Base-by-base conservation (phyloP, 2,113 vertebrate species). In the Galeopterus variegatus region DNA sequence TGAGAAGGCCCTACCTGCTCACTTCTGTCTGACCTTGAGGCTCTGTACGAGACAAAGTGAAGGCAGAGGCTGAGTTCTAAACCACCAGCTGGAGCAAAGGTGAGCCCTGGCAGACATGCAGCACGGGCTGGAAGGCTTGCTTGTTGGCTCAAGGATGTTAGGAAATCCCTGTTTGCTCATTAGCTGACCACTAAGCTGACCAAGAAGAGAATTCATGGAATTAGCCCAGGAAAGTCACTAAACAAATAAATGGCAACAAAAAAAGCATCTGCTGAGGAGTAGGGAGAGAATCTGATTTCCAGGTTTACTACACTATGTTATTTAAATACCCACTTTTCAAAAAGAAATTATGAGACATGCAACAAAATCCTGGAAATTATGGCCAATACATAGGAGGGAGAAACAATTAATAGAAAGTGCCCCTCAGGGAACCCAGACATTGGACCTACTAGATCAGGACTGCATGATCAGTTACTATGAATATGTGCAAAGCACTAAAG, bases 241-340 rank as follows among this genome's bases (percentile, higher is more conserved):
- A 4, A 60, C 18, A 21, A 41, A 41, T 4, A 41, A 41, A 18
- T 31, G 2, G 23, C 31, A 8, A 9, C 11, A 19, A 10, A 13
- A 0, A 5, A 7, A 17, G 14, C 45, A 4, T 21, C 41, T 41
- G 41, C 41, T 41, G 41, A 4, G 41, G 41, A 41, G 41, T 41
- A 41, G 41, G 6, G 8, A 0, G 1, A 0, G 6, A 12, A 1
- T 1, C 41, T 5, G 65, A 62, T 1, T 1, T 26, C 62, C 36
- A 64, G 48, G 23, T 18, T 9, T 9, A 26, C n/a, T 31, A 33
- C 11, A 0, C 6, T 17, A 0, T 14, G 2, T 60, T 56, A n/a
- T 72, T 50, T 93, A n/a, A 69, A 64, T 24, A n/a, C 2, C 58
- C 17, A 6, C 6, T 18, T 69, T n/a, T 75, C 31, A 6, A 26